phyloP scores from a whole-genome alignment of 2,797 vertebrate genomes.

The Intellagama lesueurii region DNA sequence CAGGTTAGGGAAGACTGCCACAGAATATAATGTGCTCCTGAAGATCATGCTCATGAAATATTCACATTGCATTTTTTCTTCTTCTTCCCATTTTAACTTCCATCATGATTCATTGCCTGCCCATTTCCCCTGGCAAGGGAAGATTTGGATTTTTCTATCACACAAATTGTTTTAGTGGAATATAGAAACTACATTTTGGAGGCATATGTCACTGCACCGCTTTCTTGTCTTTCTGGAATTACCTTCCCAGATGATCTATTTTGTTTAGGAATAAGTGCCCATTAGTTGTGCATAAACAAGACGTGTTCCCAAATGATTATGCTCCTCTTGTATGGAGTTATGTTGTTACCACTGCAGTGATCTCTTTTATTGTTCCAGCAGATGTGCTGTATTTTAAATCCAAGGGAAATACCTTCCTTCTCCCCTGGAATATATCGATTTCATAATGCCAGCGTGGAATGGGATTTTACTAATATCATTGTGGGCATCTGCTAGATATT shows the following conservation, averaged over 20 bases:
- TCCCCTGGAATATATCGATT: no score
- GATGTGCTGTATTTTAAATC: not conserved
- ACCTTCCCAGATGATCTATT: not conserved
- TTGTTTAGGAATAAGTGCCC: not conserved
- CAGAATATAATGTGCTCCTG: not conserved
- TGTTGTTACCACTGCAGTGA: not conserved
- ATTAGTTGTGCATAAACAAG: not conserved
- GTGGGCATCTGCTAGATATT: no score
- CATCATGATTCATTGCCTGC: not conserved
- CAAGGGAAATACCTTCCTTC: no score
- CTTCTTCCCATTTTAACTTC: not conserved
- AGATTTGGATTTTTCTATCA: not conserved
- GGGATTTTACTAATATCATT: no score
- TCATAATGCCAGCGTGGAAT: no score
- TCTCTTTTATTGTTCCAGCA: not conserved
- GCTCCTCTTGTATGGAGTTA: not conserved
- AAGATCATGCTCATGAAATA: not conserved
- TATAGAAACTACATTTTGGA: not conserved
- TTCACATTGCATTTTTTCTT: not conserved
- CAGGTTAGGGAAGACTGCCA: not conserved
- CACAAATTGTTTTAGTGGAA: not conserved
- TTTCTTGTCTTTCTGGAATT: not conserved
- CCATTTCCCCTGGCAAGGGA: not conserved
- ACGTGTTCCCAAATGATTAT: not conserved
- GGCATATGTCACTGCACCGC: not conserved